A percentile compares a stretch with the other conserved stretches of the same genome.
These are phyloP conservation scores for Cataglyphis rosenhaueri DNA, from an alignment of 2,888 invertebrate species.

Conservation along the genomic window DNA sequence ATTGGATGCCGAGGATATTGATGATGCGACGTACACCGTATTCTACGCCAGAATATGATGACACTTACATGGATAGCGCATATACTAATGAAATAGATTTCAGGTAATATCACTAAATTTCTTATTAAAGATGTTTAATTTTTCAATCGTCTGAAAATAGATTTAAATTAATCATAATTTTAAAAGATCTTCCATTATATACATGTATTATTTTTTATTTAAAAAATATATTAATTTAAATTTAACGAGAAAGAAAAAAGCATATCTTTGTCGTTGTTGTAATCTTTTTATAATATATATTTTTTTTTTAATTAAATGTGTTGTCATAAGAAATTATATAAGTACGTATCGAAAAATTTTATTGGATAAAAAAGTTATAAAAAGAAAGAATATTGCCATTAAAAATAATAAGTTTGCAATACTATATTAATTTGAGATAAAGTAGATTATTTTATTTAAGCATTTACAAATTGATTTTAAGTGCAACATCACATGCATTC, in stretches of 20 bases:
- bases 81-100: constrained; percentile 94
- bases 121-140: background rate
- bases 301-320: background rate
- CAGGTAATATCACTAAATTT: constrained; percentile 87
- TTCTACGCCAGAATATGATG: constrained; percentile 93
- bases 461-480: background rate
- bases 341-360: background rate
- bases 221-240: background rate
- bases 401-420: background rate
- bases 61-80: constrained; percentile 91
- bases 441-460: background rate
- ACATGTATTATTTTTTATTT: background rate
- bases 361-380: background rate
- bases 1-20: constrained; percentile 95
- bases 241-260: background rate
- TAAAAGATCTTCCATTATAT: background rate
- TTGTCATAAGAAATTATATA: background rate
- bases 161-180: background rate
- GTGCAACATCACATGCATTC: background rate
- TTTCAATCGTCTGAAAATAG: background rate
- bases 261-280: background rate
- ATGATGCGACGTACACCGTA: constrained; percentile 97
- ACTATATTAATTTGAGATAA: background rate
- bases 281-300: background rate
- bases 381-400: background rate